These are phyloP conservation scores for Heliangelus exortis DNA, from an alignment of 2,797 vertebrate genomes.

Conservation along the genomic window DNA sequence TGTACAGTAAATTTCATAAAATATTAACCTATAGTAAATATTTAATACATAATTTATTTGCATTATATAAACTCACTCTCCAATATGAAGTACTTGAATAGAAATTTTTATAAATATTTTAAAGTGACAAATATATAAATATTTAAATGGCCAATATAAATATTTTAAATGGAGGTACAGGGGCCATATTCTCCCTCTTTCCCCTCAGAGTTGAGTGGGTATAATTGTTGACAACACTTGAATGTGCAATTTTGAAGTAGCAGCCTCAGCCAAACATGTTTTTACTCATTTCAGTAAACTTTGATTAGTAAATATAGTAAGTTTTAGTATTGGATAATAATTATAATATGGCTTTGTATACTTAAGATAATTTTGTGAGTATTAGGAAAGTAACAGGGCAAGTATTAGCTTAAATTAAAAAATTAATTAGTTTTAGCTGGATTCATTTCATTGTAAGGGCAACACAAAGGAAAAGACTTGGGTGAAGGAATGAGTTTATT, in stretches of 20 bases:
- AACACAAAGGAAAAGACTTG: not conserved
- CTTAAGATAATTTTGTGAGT: not conserved
- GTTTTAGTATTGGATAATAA: not conserved
- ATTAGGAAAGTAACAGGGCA: not conserved
- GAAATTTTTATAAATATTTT: constrained; percentile 59
- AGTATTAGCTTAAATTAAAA: not conserved
- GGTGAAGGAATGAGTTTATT: not conserved
- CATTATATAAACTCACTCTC: constrained; percentile 53
- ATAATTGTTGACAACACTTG: constrained; percentile 26
- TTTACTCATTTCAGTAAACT: not conserved
- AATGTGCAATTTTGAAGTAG: not conserved
- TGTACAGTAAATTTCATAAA: constrained; percentile 60
- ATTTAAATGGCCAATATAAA: constrained; percentile 71
- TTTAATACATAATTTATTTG: constrained; percentile 73
- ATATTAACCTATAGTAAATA: constrained; percentile 72
- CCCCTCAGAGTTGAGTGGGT: not conserved
- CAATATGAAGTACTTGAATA: constrained; percentile 53
- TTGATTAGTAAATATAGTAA: not conserved
- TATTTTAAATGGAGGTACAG: constrained; percentile 52
- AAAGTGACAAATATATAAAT: constrained; percentile 71
- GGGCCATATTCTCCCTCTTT: not conserved
- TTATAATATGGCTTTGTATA: not conserved
- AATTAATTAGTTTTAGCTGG: not conserved
- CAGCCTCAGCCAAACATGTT: not conserved
- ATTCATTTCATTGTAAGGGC: not conserved